A percentile compares a stretch with the other conserved stretches of the same genome.
Evolutionary conservation across 2,888 invertebrate species (phyloP).

Genomic region (Synanthedon tipuliformis): DNA sequence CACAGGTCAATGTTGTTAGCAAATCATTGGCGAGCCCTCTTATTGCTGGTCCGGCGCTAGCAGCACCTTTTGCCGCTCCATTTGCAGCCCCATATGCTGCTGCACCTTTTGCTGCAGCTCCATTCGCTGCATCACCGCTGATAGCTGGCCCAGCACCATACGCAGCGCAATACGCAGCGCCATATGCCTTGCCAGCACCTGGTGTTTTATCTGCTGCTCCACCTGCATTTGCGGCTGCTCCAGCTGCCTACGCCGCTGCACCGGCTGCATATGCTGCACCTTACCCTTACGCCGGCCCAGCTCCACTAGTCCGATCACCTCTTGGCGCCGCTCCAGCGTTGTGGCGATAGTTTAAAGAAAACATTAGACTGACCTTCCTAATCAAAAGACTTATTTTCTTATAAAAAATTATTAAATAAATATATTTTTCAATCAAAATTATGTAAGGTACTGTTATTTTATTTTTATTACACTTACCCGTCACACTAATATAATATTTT

Average conservation of each 20-base stretch:
- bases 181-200: constrained; percentile 4
- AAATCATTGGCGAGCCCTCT: constrained; percentile 40
- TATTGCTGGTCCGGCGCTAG: constrained; percentile 27
- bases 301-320: constrained; percentile 34
- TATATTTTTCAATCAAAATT: background rate
- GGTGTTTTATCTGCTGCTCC: constrained; percentile 5
- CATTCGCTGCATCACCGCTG: constrained; percentile 13
- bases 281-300: constrained; percentile 21
- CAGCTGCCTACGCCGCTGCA: constrained; percentile 12
- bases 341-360: constrained; percentile 59
- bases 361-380: constrained; percentile 47
- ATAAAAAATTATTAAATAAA: background rate
- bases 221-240: constrained; percentile 4
- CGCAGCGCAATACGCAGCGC: constrained; percentile 13
- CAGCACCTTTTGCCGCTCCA: constrained; percentile 15
- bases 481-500: too few relatives aligned
- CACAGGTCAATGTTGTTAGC: constrained; percentile 69
- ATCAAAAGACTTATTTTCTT: constrained; percentile 22
- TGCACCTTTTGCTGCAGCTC: constrained; percentile 21
- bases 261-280: constrained; percentile 22
- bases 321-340: constrained; percentile 48
- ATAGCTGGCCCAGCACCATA: constrained; percentile 13
- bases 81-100: constrained; percentile 15
- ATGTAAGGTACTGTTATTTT: too few relatives aligned
- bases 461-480: too few relatives aligned